A percentile compares a stretch with the other conserved stretches of the same genome.
Conservation (phyloP, 2,113 vertebrate species). For the Cettia cetti region DNA sequence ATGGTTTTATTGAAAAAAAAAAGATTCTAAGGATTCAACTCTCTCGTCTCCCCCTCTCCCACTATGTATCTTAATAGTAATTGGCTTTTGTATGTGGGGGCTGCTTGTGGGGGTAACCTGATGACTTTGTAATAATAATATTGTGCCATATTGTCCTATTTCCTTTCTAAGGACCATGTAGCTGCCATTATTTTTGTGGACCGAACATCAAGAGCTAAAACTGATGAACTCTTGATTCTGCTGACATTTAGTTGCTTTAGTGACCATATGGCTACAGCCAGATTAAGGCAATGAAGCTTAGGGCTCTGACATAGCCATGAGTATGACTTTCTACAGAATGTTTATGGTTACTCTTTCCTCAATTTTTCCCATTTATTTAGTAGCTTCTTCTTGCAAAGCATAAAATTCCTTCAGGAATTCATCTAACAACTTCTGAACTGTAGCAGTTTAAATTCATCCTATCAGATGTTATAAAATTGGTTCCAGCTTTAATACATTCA, state of each 20-base stretch:
- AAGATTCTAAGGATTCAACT: not conserved
- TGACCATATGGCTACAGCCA: not conserved
- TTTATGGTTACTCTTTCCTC: not conserved
- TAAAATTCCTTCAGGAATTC: not conserved
- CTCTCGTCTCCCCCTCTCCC: fast-evolving
- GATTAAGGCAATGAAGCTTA: not conserved
- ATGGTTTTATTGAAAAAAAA: not conserved
- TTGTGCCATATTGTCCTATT: not conserved
- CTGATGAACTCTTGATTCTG: not conserved
- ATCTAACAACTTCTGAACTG: not conserved
- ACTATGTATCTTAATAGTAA: not conserved
- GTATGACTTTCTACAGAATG: not conserved
- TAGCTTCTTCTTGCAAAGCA: not conserved
- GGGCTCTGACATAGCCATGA: not conserved
- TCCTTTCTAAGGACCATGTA: not conserved
- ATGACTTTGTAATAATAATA: not conserved
- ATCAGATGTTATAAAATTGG: not conserved
- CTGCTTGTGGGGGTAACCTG: not conserved
- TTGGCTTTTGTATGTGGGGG: not conserved
- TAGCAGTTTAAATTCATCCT: not conserved
- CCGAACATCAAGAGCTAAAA: not conserved
- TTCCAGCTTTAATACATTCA: not conserved
- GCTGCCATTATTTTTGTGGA: not conserved
- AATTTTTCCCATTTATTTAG: not conserved
- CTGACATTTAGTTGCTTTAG: not conserved